These are phyloP conservation scores for Ceraclea dissimilis DNA, from an alignment of 2,888 invertebrate species.

Conservation along the genomic window DNA sequence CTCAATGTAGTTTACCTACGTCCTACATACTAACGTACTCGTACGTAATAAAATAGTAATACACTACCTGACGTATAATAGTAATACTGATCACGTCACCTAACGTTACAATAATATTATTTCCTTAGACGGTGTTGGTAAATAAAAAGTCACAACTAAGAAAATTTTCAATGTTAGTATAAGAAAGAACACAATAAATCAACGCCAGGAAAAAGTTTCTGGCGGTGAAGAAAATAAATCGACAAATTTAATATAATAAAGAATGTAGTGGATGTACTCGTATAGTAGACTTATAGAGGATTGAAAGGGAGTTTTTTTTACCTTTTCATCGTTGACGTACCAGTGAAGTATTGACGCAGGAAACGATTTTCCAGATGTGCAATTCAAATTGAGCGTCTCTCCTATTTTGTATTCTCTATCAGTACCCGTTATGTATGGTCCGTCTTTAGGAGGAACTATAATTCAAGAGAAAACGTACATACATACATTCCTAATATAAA, in stretches of 20 bases:
- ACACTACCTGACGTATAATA: too few species aligned
- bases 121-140: not conserved
- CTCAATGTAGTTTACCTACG: not conserved
- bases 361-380: constrained; percentile 57
- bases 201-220: constrained; percentile 5
- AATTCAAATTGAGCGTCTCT: constrained; percentile 54
- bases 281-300: not conserved
- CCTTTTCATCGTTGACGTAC: constrained; percentile 59
- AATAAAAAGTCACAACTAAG: constrained; percentile 2
- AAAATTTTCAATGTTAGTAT: not conserved
- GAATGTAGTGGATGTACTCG: not conserved
- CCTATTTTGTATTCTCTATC: constrained; percentile 56
- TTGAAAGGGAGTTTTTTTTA: constrained; percentile 27
- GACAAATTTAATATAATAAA: constrained; percentile 1
- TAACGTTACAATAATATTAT: not conserved
- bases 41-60: too few species aligned
- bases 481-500: not conserved
- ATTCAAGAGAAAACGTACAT: constrained; percentile 1
- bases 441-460: constrained; percentile 48
- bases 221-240: constrained; percentile 4
- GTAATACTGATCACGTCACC: not conserved
- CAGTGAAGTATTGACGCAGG: constrained; percentile 55
- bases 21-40: too few species aligned
- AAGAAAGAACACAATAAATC: constrained; percentile 1
- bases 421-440: constrained; percentile 52